Conservation (phyloP, 2,888 invertebrate species). For the Cenopis cana region DNA sequence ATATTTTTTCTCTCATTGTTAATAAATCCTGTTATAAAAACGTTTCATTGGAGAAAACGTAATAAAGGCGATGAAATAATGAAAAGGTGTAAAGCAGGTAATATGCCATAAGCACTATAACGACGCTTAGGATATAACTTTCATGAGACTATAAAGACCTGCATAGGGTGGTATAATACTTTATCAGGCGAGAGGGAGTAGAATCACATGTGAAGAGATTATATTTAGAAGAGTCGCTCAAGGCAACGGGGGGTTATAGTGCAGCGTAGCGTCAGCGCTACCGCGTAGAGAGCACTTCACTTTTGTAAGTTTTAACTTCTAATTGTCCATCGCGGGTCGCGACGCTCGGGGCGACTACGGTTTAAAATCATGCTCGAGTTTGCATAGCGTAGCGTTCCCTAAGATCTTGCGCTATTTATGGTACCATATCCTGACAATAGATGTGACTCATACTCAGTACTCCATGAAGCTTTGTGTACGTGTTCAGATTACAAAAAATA, state of each 20-base stretch:
- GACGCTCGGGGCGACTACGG: constrained; percentile 51
- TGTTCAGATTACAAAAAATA: constrained; percentile 60
- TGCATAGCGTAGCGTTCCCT: constrained; percentile 62
- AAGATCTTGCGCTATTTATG: constrained; percentile 70
- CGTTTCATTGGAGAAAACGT: constrained; percentile 40
- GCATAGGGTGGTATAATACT: constrained; percentile 40
- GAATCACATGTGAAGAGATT: constrained; percentile 51
- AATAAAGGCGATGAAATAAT: constrained; percentile 48
- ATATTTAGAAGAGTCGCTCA: constrained; percentile 59
- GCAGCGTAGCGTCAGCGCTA: constrained; percentile 60
- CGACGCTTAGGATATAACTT: constrained; percentile 55
- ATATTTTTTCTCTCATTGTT: constrained; percentile 24
- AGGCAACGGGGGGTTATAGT: constrained; percentile 60
- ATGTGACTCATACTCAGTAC: constrained; percentile 65
- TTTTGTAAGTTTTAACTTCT: constrained; percentile 70
- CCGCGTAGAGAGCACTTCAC: constrained; percentile 63
- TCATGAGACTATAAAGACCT: constrained; percentile 58
- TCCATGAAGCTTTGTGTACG: constrained; percentile 56
- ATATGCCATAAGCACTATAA: constrained; percentile 48
- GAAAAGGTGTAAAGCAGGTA: constrained; percentile 49
- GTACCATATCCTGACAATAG: constrained; percentile 68
- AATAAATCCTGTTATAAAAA: constrained; percentile 45
- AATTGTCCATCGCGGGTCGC: constrained; percentile 63
- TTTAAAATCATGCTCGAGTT: constrained; percentile 55
- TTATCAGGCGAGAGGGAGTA: constrained; percentile 44